These are phyloP conservation scores for Danionella cerebrum DNA, from an alignment of 2,113 vertebrate genomes.

Conservation along the genomic window DNA sequence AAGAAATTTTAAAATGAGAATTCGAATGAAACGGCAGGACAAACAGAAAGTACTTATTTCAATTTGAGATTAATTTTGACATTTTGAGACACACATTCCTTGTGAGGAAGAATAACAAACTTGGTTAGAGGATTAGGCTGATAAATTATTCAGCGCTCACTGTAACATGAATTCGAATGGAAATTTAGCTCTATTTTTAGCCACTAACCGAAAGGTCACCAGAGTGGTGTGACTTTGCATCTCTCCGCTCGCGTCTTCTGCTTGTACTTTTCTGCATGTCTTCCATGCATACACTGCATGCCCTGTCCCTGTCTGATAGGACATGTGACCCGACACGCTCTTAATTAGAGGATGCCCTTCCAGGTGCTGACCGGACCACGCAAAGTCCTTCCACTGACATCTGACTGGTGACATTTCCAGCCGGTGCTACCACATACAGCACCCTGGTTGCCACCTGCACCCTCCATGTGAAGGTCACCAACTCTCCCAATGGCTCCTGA, in stretches of 20 bases:
- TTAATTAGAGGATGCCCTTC: conserved; percentile 75
- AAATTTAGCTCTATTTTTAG: conserved; percentile 65
- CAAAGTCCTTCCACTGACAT: conserved; percentile 63
- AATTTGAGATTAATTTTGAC: conserved; percentile 1
- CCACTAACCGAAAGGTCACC: conserved; percentile 57
- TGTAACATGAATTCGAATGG: conserved; percentile 59
- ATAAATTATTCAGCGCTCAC: conserved; percentile 62
- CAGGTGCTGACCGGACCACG: conserved; percentile 71
- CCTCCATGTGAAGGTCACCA: conserved; percentile 22
- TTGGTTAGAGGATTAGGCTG: conserved; percentile 48
- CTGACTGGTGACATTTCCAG: conserved; percentile 71
- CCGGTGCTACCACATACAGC: conserved; percentile 52
- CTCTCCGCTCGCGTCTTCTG: conserved; percentile 38
- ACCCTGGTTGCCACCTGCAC: neutral
- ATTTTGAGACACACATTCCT: conserved; percentile 35
- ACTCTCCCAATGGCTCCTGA: conserved; percentile 4
- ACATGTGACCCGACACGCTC: conserved; percentile 66
- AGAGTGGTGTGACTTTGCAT: conserved; percentile 53
- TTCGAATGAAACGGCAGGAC: conserved; percentile 1
- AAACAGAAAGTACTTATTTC: conserved; percentile 17
- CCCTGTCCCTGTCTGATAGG: conserved; percentile 64
- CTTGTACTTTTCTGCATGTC: conserved; percentile 40
- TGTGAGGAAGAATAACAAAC: conserved; percentile 40
- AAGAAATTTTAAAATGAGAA: too few species aligned
- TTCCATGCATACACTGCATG: conserved; percentile 15